A percentile compares a stretch with the other conserved stretches of the same genome.
Evolutionary conservation across 2,888 invertebrate genomes (phyloP).

Genomic region (Pelosia muscerda): DNA sequence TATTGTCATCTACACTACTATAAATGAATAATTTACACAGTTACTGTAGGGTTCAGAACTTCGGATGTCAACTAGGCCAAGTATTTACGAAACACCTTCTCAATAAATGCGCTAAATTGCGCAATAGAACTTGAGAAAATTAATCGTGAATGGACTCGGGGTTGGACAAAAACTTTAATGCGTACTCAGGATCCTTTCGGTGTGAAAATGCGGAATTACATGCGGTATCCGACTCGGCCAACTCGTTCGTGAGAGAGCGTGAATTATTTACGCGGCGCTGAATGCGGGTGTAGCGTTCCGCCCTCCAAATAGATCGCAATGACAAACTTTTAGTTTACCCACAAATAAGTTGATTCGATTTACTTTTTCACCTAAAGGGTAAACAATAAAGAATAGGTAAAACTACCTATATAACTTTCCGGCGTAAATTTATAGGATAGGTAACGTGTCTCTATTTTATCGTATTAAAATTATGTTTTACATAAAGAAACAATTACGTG

Average conservation of each 20-base stretch:
- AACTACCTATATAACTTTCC: not conserved
- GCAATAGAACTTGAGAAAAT: conserved; percentile 79
- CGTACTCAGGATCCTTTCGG: conserved; percentile 69
- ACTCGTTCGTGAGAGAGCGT: conserved; percentile 68
- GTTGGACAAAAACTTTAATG: conserved; percentile 79
- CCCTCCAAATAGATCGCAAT: conserved; percentile 54
- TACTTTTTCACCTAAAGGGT: conserved; percentile 52
- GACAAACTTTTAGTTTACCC: conserved; percentile 67
- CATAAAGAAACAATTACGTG: conserved; percentile 6
- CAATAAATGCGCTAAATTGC: conserved; percentile 72
- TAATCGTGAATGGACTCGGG: conserved; percentile 72
- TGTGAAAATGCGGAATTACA: conserved; percentile 79
- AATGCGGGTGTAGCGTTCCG: conserved; percentile 60
- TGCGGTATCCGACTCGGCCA: conserved; percentile 70
- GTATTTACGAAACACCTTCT: conserved; percentile 73
- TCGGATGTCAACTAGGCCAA: conserved; percentile 76
- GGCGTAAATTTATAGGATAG: not conserved
- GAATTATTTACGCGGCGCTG: conserved; percentile 76
- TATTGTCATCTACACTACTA: conserved; percentile 62
- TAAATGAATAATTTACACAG: conserved; percentile 72
- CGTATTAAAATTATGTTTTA: not conserved
- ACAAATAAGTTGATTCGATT: conserved; percentile 62
- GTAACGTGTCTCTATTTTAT: not conserved
- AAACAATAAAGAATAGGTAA: conserved; percentile 29
- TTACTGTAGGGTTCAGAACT: conserved; percentile 63